These are phyloP conservation scores for Daboia siamensis DNA, from an alignment of 2,113 vertebrate species.

Conservation along the genomic window DNA sequence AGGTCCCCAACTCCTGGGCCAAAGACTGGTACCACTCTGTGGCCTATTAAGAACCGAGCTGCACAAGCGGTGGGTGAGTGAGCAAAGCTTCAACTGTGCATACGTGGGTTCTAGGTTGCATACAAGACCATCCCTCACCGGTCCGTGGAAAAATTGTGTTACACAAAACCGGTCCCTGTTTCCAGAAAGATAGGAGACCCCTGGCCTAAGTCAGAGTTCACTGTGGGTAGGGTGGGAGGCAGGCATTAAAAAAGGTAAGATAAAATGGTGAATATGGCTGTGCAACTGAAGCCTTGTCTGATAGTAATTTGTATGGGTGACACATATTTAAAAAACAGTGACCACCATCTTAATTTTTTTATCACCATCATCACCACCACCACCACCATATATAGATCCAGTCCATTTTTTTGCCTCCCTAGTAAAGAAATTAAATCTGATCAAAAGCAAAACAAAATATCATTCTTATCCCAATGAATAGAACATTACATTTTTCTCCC, in stretches of 20 bases:
- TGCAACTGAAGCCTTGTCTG: background rate
- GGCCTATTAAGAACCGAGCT: background rate
- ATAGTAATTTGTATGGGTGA: background rate
- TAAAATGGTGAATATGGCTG: background rate
- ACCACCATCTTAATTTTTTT: background rate
- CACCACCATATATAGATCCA: background rate
- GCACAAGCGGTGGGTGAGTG: background rate
- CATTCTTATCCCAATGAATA: background rate
- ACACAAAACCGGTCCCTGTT: background rate
- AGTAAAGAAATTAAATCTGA: background rate
- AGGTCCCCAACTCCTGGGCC: background rate
- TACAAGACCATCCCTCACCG: background rate
- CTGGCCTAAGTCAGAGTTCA: background rate
- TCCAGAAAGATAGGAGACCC: background rate
- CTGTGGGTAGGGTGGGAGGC: background rate
- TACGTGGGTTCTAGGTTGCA: background rate
- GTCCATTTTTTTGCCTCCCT: background rate
- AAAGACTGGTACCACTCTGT: background rate
- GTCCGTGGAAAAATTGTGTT: background rate
- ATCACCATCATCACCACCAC: background rate
- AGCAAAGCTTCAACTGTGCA: background rate
- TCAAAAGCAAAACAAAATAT: background rate
- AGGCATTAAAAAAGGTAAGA: background rate
- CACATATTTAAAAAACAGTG: background rate
- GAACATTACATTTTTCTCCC: background rate